Conservation (phyloP, 2,113 vertebrate genomes). For the Manacus vitellinus region DNA sequence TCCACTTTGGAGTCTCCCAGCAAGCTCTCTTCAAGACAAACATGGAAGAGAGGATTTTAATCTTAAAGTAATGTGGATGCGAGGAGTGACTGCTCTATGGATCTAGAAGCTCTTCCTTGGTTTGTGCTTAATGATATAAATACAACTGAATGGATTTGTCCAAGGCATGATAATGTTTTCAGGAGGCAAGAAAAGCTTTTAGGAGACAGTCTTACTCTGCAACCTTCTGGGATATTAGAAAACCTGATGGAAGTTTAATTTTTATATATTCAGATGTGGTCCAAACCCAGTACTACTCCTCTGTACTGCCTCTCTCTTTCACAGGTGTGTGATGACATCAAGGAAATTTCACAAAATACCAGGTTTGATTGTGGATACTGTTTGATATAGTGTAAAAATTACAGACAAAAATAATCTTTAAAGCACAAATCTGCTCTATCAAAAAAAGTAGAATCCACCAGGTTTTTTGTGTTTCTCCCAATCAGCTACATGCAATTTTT, state of each 20-base stretch:
- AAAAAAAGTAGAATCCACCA: not conserved
- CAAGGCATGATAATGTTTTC: not conserved
- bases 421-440: not conserved
- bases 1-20: not conserved
- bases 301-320: not conserved
- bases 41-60: not conserved
- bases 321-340: not conserved
- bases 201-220: not conserved
- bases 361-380: not conserved
- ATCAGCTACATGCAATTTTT: not conserved
- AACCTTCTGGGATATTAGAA: not conserved
- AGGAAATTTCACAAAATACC: not conserved
- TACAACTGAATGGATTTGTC: not conserved
- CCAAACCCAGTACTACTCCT: fast-evolving
- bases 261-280: not conserved
- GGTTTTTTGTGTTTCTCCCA: not conserved
- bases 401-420: not conserved
- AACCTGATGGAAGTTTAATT: not conserved
- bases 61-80: not conserved
- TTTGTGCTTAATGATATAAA: not conserved
- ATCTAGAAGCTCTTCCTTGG: not conserved
- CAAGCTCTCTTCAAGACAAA: not conserved
- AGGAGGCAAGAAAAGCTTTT: not conserved
- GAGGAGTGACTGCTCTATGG: not conserved
- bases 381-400: not conserved